Conservation (phyloP, 2,888 invertebrate genomes). For the Taphrorychus bicolor region DNA sequence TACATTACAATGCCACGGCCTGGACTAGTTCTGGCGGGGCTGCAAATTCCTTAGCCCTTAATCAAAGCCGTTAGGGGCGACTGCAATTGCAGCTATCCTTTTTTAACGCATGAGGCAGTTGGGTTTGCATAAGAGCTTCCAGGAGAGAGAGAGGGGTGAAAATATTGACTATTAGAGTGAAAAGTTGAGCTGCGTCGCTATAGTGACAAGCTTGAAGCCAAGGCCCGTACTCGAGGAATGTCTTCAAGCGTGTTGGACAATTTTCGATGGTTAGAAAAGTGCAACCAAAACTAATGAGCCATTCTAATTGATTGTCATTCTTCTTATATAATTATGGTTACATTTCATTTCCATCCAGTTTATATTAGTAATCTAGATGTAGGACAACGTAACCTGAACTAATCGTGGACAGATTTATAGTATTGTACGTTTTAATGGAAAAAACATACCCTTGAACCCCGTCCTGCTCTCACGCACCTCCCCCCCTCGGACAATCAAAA, state of each 20-base stretch:
- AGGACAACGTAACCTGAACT: too few species aligned
- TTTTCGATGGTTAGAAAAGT: too few species aligned
- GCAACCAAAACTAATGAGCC: too few species aligned
- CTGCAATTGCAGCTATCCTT: not conserved
- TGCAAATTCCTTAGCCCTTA: not conserved
- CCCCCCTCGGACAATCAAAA: constrained; percentile 46
- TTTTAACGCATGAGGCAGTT: not conserved
- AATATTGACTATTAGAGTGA: constrained; percentile 60
- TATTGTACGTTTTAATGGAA: not conserved
- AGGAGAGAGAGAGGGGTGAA: constrained; percentile 44
- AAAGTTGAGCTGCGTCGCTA: constrained; percentile 55
- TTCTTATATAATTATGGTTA: too few species aligned
- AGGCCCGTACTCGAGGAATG: constrained; percentile 42
- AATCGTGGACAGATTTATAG: too few species aligned
- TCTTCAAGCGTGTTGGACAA: not conserved
- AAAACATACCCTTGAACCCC: not conserved
- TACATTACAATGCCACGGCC: not conserved
- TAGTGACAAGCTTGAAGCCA: constrained; percentile 49
- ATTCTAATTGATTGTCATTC: too few species aligned
- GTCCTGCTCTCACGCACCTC: constrained; percentile 13
- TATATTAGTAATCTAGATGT: too few species aligned
- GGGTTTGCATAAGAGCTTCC: not conserved
- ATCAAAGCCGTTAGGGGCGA: not conserved
- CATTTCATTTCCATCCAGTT: too few species aligned
- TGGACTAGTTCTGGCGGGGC: not conserved